Percentiles rank a stretch among this genome's conserved stretches.
Conservation (phyloP, 2,888 invertebrate genomes). For the Calameuta filiformis region DNA sequence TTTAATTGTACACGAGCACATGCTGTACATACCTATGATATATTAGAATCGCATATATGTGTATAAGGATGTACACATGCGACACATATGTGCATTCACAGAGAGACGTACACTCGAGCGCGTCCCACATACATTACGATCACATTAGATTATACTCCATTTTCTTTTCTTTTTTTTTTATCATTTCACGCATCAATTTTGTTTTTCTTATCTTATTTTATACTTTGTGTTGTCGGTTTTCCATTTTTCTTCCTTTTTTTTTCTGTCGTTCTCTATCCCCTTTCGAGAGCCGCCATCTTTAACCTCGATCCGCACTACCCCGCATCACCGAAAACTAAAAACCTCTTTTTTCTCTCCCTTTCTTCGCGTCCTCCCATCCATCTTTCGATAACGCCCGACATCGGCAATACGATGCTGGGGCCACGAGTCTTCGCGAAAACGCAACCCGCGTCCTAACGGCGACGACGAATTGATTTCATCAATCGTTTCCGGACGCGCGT, state of each 20-base stretch:
- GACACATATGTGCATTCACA: neutral
- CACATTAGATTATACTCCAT: neutral
- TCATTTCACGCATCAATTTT: neutral
- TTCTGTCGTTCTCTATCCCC: neutral
- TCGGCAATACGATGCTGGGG: neutral
- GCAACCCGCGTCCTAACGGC: no score
- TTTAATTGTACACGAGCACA: neutral
- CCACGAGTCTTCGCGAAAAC: neutral
- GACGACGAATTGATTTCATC: neutral
- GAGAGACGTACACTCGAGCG: slow-evolving; percentile 3
- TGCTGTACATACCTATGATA: neutral
- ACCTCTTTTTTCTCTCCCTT: neutral
- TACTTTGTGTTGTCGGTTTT: neutral
- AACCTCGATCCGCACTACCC: neutral
- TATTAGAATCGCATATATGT: neutral
- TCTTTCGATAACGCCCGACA: neutral
- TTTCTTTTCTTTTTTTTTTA: neutral
- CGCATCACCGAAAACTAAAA: neutral
- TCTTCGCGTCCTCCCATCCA: neutral
- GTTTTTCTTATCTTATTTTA: neutral
- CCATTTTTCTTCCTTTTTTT: neutral
- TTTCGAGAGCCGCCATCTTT: neutral
- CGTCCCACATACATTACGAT: neutral
- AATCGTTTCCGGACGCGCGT: neutral
- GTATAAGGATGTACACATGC: no score